A percentile compares a stretch with the other conserved stretches of the same genome.
Evolutionary conservation across 2,113 vertebrate species (phyloP).

Genomic region (Mola mola): DNA sequence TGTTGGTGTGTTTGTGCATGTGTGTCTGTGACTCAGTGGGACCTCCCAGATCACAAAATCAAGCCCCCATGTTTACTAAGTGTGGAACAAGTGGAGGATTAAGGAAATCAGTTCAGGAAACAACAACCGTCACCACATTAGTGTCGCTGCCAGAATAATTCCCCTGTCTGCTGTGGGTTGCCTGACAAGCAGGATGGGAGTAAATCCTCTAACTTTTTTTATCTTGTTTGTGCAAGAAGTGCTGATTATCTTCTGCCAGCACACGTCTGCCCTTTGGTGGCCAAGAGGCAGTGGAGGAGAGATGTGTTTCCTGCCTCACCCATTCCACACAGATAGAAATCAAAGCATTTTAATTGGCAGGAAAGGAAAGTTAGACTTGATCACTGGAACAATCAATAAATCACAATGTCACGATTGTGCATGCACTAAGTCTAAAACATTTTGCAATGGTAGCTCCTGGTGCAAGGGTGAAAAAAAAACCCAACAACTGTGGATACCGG

Average conservation of each 20-base stretch:
- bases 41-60: slow-evolving; percentile 73
- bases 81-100: slow-evolving; percentile 75
- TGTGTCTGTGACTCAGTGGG: slow-evolving; percentile 50
- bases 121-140: slow-evolving; percentile 77
- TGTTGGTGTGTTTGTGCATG: slow-evolving; percentile 45
- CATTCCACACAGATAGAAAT: slow-evolving; percentile 59
- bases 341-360: slow-evolving; percentile 69
- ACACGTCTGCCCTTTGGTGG: slow-evolving; percentile 56
- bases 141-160: slow-evolving; percentile 75
- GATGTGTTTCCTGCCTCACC: slow-evolving; percentile 32
- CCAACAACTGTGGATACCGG: slow-evolving; percentile 36
- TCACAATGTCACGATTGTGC: not conserved
- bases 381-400: slow-evolving; percentile 34
- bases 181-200: slow-evolving; percentile 66
- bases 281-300: slow-evolving; percentile 54
- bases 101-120: slow-evolving; percentile 81
- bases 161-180: slow-evolving; percentile 52
- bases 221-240: slow-evolving; percentile 61
- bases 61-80: slow-evolving; percentile 71
- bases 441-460: slow-evolving; percentile 1
- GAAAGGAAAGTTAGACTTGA: slow-evolving; percentile 49
- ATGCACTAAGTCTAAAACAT: no score
- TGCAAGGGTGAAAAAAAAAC: slow-evolving; percentile 44
- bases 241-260: slow-evolving; percentile 67
- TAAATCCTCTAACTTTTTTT: slow-evolving; percentile 52